A percentile compares a stretch with the other conserved stretches of the same genome.
Conservation (phyloP, 2,888 invertebrate genomes). For the Perizoma flavofasciatum region DNA sequence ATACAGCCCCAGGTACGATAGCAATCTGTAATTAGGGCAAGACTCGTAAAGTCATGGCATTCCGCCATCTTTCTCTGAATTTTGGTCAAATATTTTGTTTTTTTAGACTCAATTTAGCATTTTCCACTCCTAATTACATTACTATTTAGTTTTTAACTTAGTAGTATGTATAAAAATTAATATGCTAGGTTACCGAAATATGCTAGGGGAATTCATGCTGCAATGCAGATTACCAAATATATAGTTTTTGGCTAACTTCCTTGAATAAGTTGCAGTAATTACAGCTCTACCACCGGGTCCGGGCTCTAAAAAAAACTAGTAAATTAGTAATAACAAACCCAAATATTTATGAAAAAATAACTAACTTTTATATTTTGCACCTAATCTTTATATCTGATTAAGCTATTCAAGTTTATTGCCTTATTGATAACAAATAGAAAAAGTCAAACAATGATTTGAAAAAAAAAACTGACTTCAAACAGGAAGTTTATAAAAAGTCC, state of each 20-base stretch:
- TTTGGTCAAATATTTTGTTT: slow-evolving; percentile 59
- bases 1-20: slow-evolving; percentile 74
- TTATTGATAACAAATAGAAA: too few species aligned
- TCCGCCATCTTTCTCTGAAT: slow-evolving; percentile 78
- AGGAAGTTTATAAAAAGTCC: too few species aligned
- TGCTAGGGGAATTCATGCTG: slow-evolving; percentile 43
- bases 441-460: too few species aligned
- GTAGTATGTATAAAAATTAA: neutral
- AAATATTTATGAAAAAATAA: too few species aligned
- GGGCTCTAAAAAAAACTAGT: neutral
- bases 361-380: too few species aligned
- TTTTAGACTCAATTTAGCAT: slow-evolving; percentile 46
- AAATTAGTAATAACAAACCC: neutral
- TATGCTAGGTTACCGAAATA: neutral
- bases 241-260: slow-evolving; percentile 15
- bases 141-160: neutral
- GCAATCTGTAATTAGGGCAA: slow-evolving; percentile 68
- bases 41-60: slow-evolving; percentile 69
- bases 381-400: too few species aligned
- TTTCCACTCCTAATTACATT: slow-evolving; percentile 16
- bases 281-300: neutral
- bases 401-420: too few species aligned
- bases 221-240: slow-evolving; percentile 58
- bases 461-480: too few species aligned
- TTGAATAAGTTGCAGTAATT: slow-evolving; percentile 18